Evolutionary conservation across 2,888 invertebrate species (phyloP), one percentile per base, ranked within the genome.

Genomic region (Cheilosia scutellata): DNA sequence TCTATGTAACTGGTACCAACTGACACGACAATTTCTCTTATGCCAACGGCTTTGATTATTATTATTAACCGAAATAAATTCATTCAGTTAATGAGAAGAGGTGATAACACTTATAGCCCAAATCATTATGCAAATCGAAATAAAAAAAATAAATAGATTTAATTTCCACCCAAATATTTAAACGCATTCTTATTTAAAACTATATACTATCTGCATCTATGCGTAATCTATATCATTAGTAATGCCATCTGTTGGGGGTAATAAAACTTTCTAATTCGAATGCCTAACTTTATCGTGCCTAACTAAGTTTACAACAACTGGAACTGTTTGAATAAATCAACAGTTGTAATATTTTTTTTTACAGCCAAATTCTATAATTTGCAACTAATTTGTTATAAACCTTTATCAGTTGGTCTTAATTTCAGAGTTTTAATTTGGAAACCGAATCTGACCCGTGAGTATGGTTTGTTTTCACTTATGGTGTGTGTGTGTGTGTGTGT

Each of bases 381-480:
- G 62, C 62, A 63, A 47, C 20, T 31, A 20, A 63, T 33, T 31
- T 47, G 49, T n/a, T 13, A 11, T 5, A 4, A 7, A 16, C 29
- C 31, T 20, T 42, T 62, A 9, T 3, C 20, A 33, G 4, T 11
- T 25, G 25, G 11, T 33, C 7, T 13, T 9, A 40, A 29, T 16
- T 25, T 29, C 9, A 11, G 42, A 29, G n/a, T 7, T 27, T 29
- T 40, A 37, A 29, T 16, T 66, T 66, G 40, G 57, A 58, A 66
- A 66, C 58, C 57, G 29, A 29, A n/a, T 16, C 40, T 37, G 51
- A 53, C 68, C 53, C 76, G 76, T 77, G 76, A 77, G 60, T 77
- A 20, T 11, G 9, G 42, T 37, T 37, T 16, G 47, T 58, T 60
- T 68, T 62, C 60, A 53, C 51, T 68, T 58, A 25, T n/a, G 27